Base-by-base conservation (phyloP, 2,113 vertebrate species). In the Cranoglanis bouderius region DNA sequence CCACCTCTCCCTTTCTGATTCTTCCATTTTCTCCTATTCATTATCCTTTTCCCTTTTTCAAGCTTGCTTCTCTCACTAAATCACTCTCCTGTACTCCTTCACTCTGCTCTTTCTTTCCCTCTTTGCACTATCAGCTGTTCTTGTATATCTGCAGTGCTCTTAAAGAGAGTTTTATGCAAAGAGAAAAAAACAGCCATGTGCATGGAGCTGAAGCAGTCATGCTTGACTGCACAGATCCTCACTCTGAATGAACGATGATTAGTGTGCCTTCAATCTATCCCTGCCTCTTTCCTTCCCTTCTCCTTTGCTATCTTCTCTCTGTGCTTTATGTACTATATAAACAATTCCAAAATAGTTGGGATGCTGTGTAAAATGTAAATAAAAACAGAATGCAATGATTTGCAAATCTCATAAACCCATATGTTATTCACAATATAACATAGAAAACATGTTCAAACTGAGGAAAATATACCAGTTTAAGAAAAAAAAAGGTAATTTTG, bases 161-260 rank as follows among this genome's bases (percentile, higher is more conserved):
- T 91, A 94, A 94, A 88, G 89, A 94, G 92, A 89, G 90, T 92
- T 94, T 90, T 87, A 87, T 85, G 91, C 91, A 85, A 90, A 91
- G 88, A 90, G 89, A 90, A 92, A 85, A 90, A 91, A 87, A 91
- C 91, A 61, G 91, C 88, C 92, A 92, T 90, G 90, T 90, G 92
- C 92, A 92, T 90, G 90, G 90, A 93, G 92, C 93, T 85, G 53
- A 91, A 93, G 89, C 91, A 89, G 93, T 93, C 91, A 92, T 91
- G 93, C 86, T 93, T 94, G 94, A 91, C 93, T 90, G 93, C 93
- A 89, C 92, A 93, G 92, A 93, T 93, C 55, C 91, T 93, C 59
- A 77, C 91, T 94, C 89, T 90, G 88, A 93, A 94, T 91, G 90
- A 94, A 90, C 86, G 89, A 92, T 91, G 92, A 94, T 93, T 91